Evolutionary conservation across 2,888 invertebrate species (phyloP).

Genomic region (Hirtodrosophila alboralis): DNA sequence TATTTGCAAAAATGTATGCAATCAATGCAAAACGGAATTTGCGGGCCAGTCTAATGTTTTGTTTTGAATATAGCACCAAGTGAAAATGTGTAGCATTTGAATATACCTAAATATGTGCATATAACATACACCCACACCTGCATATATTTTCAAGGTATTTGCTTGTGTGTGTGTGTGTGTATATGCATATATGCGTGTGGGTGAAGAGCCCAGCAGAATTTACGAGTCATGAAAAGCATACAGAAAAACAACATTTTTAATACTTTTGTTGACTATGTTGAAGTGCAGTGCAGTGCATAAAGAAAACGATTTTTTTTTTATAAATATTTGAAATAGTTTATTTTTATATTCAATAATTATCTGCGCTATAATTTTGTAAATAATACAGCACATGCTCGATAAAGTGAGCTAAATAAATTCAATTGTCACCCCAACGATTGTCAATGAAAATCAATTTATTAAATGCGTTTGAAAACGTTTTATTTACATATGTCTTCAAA

Average conservation of each 20-base stretch:
- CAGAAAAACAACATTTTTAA: conserved; percentile 17
- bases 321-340: too few species aligned
- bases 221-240: conserved; percentile 24
- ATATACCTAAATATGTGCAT: conserved; percentile 33
- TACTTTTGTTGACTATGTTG: too few species aligned
- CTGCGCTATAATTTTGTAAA: too few species aligned
- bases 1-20: neutral
- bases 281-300: too few species aligned
- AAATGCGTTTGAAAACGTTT: too few species aligned
- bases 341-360: too few species aligned
- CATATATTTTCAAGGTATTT: conserved; percentile 49
- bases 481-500: too few species aligned
- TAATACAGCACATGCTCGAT: too few species aligned
- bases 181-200: conserved; percentile 22
- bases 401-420: too few species aligned
- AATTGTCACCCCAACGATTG: too few species aligned
- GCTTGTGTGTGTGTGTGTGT: conserved; percentile 15
- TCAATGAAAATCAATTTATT: too few species aligned
- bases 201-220: conserved; percentile 38
- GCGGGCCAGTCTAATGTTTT: conserved; percentile 2
- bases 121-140: conserved; percentile 12
- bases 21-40: neutral
- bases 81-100: conserved; percentile 27
- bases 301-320: too few species aligned
- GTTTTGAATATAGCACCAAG: conserved; percentile 8